Evolutionary conservation across 2,888 invertebrate species (phyloP).

Genomic region (Acheta domesticus): DNA sequence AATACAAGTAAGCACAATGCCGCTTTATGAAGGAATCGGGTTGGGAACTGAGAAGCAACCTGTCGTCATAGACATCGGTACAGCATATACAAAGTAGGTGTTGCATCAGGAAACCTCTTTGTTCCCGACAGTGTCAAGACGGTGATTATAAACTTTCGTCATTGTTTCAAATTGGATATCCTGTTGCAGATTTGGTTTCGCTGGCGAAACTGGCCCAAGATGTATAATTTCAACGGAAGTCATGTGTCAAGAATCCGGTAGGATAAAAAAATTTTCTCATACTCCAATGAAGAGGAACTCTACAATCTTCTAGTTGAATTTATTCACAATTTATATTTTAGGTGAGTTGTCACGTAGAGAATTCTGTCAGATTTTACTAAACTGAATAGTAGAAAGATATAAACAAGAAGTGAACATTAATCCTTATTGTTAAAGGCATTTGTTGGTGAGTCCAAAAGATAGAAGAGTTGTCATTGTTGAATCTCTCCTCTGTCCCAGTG

Average conservation of each 20-base stretch:
- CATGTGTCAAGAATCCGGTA: slow-evolving; percentile 61
- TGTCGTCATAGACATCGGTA: slow-evolving; percentile 85
- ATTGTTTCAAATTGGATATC: slow-evolving; percentile 1
- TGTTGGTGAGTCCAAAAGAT: slow-evolving; percentile 90
- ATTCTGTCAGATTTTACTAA: not conserved
- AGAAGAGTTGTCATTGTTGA: slow-evolving; percentile 88
- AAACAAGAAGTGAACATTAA: not conserved
- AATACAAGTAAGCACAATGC: slow-evolving; percentile 53
- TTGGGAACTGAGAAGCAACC: slow-evolving; percentile 78
- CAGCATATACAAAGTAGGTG: slow-evolving; percentile 85
- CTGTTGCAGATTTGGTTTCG: slow-evolving; percentile 76
- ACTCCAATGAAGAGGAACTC: slow-evolving; percentile 63
- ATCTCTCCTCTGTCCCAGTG: slow-evolving; percentile 76
- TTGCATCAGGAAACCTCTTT: not conserved
- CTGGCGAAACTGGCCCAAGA: slow-evolving; percentile 82
- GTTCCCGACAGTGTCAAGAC: not conserved
- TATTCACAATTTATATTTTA: slow-evolving; percentile 82
- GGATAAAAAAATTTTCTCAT: slow-evolving; percentile 63
- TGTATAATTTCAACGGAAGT: slow-evolving; percentile 80
- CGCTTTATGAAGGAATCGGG: slow-evolving; percentile 69
- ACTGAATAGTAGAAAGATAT: too few species aligned
- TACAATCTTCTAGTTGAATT: slow-evolving; percentile 85
- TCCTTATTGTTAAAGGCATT: slow-evolving; percentile 59
- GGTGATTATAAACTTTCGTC: not conserved
- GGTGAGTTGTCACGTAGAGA: slow-evolving; percentile 54